These are phyloP conservation scores for Cynopterus brachyotis DNA, from an alignment of 2,113 vertebrate genomes.

Conservation along the genomic window DNA sequence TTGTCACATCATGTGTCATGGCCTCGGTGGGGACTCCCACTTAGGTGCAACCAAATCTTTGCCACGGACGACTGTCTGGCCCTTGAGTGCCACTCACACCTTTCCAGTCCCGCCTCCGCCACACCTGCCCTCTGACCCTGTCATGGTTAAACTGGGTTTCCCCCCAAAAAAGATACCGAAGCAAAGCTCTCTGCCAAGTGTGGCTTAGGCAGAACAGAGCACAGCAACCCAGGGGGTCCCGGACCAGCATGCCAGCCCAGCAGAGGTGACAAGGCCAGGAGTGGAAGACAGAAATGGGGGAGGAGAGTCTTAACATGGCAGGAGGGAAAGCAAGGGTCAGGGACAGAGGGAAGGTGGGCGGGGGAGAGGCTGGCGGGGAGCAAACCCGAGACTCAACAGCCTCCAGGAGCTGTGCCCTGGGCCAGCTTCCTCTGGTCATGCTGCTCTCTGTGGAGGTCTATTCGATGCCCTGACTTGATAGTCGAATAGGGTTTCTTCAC, in stretches of 20 bases:
- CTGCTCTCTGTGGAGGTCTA: not conserved
- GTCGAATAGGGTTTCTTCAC: not conserved
- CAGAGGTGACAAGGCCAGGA: not conserved
- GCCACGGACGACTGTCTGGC: not conserved
- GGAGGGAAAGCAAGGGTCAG: not conserved
- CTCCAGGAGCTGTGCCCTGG: rapidly evolving
- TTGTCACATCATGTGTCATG: not conserved
- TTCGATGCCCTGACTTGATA: not conserved
- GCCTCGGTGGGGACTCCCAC: not conserved
- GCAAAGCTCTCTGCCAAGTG: rapidly evolving
- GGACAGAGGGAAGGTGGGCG: not conserved
- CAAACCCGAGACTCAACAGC: rapidly evolving
- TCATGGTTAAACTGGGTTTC: rapidly evolving
- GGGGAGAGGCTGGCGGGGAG: not conserved
- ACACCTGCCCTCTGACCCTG: not conserved
- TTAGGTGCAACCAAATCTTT: not conserved
- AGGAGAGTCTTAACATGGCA: not conserved
- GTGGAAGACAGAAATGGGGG: not conserved
- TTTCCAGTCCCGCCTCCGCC: not conserved
- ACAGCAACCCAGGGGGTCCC: not conserved
- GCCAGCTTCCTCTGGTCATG: rapidly evolving
- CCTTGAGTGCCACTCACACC: not conserved
- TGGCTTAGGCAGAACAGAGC: too few species aligned
- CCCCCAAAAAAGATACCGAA: not conserved
- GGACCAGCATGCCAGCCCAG: not conserved